Base-by-base conservation (phyloP, 37 sponge, comb jelly and placozoan genomes). In the Bolinopsis microptera region DNA sequence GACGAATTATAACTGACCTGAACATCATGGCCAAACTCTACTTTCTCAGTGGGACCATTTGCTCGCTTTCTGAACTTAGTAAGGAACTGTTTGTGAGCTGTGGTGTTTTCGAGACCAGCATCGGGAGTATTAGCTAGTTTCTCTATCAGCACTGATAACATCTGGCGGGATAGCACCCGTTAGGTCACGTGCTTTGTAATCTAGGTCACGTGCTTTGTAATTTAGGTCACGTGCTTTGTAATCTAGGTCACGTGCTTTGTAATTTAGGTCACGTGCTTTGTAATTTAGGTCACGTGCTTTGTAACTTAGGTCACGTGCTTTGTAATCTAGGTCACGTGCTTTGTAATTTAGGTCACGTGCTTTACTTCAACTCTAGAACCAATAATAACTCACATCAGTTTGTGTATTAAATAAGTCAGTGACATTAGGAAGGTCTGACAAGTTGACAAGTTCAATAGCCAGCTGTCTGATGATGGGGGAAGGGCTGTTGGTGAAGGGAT, bases 61-160 rank as follows among this genome's bases (percentile, higher is more conserved):
- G 61, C 90, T 3, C 90, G 90, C 39, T 86, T 86, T 30, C 90
- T 86, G 90, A 86, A 86, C 90, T 86, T 86, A 3, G 41, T 3
- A 0, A 86, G 90, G 30, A 86, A 41, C 31, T 86, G 90, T 34
- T 34, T 38, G 48, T 86, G 90, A 21, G 90, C 90, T 23, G 90
- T 39, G 48, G 41, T 39, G 90, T 40, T 86, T 48, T 39, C 61
- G 1, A 41, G 9, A 23, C 5, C 48, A 1, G 22, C 61, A 18
- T 77, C 80, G 9, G 80, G 32, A 2, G 80, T 16, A 35, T 5
- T 48, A 5, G 80, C 28, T 1, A 77, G 37, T 32, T 77, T 34
- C 35, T 77, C 80, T 2, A 77, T 77, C 80, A 77, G 35, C 0
- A 32, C 36, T 34, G 35, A 33, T 18, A 77, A 32, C 36, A 35